These are phyloP conservation scores for Saccostrea cuccullata DNA, from an alignment of 1,140 invertebrate genomes.

Conservation along the genomic window DNA sequence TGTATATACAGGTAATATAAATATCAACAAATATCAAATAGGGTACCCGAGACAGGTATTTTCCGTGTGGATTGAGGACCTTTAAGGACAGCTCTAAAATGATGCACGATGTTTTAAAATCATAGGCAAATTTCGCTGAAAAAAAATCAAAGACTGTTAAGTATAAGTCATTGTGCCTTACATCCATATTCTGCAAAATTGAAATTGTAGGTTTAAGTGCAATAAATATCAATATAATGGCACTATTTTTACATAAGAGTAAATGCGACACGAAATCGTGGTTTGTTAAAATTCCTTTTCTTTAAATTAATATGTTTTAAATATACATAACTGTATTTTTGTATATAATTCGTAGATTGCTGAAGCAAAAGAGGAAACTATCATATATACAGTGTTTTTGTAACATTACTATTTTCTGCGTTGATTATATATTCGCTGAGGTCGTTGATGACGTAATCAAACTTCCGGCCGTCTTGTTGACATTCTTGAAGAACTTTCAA, in stretches of 20 bases:
- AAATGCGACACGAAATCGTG: too few species aligned
- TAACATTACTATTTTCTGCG: neutral
- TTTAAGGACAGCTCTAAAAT: neutral
- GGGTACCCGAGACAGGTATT: neutral
- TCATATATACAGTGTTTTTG: neutral
- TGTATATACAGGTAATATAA: too few species aligned
- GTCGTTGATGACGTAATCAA: constrained; percentile 96
- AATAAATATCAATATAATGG: too few species aligned
- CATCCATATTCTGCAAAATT: too few species aligned
- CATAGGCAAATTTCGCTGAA: neutral
- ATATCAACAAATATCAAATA: too few species aligned
- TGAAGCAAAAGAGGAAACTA: neutral
- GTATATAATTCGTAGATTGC: too few species aligned
- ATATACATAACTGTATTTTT: too few species aligned
- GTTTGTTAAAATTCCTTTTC: neutral
- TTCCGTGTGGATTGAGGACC: neutral
- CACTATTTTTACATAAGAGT: too few species aligned
- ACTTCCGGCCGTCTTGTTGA: constrained; percentile 87
- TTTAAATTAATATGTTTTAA: too few species aligned
- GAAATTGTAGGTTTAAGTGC: too few species aligned
- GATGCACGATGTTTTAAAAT: neutral
- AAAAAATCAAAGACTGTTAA: too few species aligned
- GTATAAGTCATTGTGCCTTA: too few species aligned
- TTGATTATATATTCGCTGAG: constrained; percentile 85
- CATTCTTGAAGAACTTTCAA: constrained; percentile 89